Conservation (phyloP, 30 jellyfish, hydroid and myxozoan genomes). For the Turritopsis rubra region DNA sequence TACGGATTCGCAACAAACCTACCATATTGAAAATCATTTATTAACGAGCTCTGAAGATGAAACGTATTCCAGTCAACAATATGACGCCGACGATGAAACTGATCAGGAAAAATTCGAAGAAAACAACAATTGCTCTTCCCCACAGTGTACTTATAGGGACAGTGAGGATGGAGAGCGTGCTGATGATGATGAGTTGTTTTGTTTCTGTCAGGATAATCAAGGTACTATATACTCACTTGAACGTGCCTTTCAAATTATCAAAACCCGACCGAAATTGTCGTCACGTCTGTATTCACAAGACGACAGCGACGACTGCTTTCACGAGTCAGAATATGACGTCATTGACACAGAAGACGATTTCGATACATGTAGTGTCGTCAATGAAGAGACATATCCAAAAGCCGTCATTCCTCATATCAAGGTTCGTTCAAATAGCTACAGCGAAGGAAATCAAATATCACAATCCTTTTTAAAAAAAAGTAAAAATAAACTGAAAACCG, state of each 20-base stretch:
- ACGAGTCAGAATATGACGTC: slow-evolving; percentile 95
- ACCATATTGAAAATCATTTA: not conserved
- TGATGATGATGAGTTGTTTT: slow-evolving; percentile 27
- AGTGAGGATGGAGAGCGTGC: slow-evolving; percentile 5
- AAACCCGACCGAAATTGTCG: slow-evolving; percentile 52
- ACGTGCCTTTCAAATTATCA: slow-evolving; percentile 42
- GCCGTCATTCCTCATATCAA: slow-evolving; percentile 1
- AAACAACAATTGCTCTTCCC: slow-evolving; percentile 3
- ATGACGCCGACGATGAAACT: slow-evolving; percentile 96
- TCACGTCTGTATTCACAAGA: slow-evolving; percentile 52
- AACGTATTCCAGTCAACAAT: slow-evolving; percentile 29
- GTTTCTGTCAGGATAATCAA: not conserved
- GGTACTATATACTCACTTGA: slow-evolving; percentile 23
- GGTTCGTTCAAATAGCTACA: slow-evolving; percentile 26
- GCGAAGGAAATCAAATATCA: not conserved
- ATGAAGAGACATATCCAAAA: not conserved
- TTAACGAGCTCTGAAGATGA: slow-evolving; percentile 45
- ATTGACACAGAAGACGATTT: slow-evolving; percentile 67
- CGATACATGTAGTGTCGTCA: not conserved
- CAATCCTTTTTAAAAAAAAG: not conserved
- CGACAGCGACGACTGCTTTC: slow-evolving; percentile 91
- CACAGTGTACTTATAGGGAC: not conserved
- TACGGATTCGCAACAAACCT: not conserved
- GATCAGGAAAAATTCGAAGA: slow-evolving; percentile 36
- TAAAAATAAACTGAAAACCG: slow-evolving; percentile 26